Evolutionary conservation across 2,888 invertebrate genomes (phyloP).

Genomic region (Conomelus anceps): DNA sequence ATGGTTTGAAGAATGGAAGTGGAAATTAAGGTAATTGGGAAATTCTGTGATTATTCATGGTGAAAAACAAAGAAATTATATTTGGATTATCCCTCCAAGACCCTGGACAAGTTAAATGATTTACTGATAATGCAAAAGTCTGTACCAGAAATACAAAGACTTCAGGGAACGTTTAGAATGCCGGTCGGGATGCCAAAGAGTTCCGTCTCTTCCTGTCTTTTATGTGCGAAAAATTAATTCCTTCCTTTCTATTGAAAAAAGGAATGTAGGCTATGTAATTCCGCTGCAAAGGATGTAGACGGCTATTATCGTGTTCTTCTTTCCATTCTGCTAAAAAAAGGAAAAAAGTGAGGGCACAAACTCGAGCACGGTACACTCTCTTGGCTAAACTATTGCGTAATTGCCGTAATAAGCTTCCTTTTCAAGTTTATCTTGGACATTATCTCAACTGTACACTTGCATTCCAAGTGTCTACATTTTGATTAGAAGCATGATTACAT

Average conservation of each 20-base stretch:
- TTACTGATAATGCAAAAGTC: neutral
- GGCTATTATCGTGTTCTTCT: neutral
- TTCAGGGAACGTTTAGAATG: neutral
- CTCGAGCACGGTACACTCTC: neutral
- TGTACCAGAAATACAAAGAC: neutral
- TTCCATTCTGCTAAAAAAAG: neutral
- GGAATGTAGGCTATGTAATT: neutral
- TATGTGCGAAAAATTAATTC: neutral
- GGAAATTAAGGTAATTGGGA: neutral
- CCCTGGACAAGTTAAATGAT: neutral
- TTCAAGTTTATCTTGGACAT: too few relatives aligned
- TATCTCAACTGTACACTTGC: neutral
- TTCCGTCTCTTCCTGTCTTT: neutral
- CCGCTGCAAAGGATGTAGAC: neutral
- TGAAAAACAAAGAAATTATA: neutral
- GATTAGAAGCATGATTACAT: too few relatives aligned
- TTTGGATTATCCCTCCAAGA: neutral
- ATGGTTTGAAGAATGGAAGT: neutral
- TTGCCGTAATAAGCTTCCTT: too few relatives aligned
- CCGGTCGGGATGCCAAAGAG: neutral
- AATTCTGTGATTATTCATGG: neutral
- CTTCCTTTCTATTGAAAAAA: neutral
- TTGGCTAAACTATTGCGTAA: neutral
- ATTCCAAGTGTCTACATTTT: too few relatives aligned
- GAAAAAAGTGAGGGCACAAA: neutral